These are phyloP conservation scores for Tetramorium simillimum DNA, from an alignment of 1,140 invertebrate genomes.

Conservation along the genomic window DNA sequence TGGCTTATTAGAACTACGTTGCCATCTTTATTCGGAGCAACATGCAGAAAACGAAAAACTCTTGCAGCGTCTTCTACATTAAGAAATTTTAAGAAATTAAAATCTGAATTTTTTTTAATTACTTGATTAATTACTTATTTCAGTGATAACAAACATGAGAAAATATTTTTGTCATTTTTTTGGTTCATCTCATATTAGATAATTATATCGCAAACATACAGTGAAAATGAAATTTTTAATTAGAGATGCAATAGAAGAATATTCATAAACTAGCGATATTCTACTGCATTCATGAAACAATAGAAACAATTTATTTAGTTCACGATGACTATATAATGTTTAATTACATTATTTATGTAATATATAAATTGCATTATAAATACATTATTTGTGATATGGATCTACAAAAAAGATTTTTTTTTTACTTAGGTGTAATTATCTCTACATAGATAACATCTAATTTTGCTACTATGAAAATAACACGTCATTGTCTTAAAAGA, in stretches of 20 bases:
- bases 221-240: too few relatives aligned
- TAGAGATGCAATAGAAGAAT: too few relatives aligned
- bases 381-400: neutral
- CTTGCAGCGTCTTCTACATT: neutral
- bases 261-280: neutral
- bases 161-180: neutral
- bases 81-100: neutral
- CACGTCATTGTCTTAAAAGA: too few relatives aligned
- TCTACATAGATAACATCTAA: neutral
- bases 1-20: constrained; percentile 79
- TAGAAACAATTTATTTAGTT: neutral
- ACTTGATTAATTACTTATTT: neutral
- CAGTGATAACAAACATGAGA: neutral
- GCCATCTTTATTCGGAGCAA: constrained; percentile 82
- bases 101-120: neutral
- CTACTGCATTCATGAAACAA: neutral
- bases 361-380: too few relatives aligned
- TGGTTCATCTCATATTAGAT: too few relatives aligned
- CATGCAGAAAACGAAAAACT: constrained; percentile 74
- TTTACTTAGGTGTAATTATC: neutral
- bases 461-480: neutral
- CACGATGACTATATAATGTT: neutral
- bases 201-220: too few relatives aligned
- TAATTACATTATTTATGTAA: neutral
- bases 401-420: neutral